A percentile compares a stretch with the other conserved stretches of the same genome.
These are phyloP conservation scores for Deilephila porcellus DNA, from an alignment of 2,888 invertebrate species.

Conservation along the genomic window DNA sequence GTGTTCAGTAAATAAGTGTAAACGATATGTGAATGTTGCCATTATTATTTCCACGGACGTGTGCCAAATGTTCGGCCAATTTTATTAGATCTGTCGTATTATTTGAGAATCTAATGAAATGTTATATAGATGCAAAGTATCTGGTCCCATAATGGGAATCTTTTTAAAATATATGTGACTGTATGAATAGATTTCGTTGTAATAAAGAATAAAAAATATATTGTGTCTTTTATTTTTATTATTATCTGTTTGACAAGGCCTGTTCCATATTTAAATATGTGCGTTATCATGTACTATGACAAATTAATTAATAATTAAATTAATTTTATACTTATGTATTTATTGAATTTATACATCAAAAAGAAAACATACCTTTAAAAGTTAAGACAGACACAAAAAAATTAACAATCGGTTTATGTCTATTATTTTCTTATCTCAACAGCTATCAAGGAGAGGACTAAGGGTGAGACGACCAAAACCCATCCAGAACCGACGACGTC, in stretches of 20 bases:
- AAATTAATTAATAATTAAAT: too few relatives aligned
- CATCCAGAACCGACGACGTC: conserved; percentile 6
- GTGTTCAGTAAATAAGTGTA: conserved; percentile 72
- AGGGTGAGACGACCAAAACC: background rate
- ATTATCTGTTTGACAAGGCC: too few relatives aligned
- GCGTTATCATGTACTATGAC: too few relatives aligned
- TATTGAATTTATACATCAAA: too few relatives aligned
- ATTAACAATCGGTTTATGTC: background rate
- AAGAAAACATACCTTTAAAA: too few relatives aligned
- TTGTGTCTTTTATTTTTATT: conserved; percentile 32
- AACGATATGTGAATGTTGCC: conserved; percentile 17
- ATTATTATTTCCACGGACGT: background rate
- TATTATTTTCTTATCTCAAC: conserved; percentile 2
- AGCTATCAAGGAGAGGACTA: background rate
- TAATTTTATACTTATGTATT: too few relatives aligned
- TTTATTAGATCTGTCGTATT: conserved; percentile 15
- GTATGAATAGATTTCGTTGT: conserved; percentile 80
- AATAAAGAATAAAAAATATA: conserved; percentile 66
- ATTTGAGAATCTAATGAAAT: conserved; percentile 17
- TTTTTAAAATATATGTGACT: conserved; percentile 72
- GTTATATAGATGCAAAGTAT: conserved; percentile 28
- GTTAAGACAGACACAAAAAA: too few relatives aligned
- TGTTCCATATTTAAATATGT: too few relatives aligned
- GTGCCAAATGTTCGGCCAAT: conserved; percentile 20
- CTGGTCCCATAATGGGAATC: conserved; percentile 7